Evolutionary conservation across 1,140 invertebrate genomes (phyloP).

Genomic region (Calephelis nemesis): DNA sequence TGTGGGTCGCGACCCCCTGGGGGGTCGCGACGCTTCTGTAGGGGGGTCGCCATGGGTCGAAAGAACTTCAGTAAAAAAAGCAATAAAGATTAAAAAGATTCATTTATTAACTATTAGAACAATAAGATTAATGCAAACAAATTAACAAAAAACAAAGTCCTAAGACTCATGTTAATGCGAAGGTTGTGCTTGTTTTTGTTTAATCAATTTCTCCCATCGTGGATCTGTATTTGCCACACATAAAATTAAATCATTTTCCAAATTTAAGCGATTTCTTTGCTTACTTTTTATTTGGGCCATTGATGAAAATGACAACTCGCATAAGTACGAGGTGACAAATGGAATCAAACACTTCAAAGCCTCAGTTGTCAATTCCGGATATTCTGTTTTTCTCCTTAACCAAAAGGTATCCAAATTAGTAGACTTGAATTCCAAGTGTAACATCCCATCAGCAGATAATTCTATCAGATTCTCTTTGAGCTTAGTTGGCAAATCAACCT

Average conservation of each 20-base stretch:
- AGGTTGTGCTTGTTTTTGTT: constrained; percentile 22
- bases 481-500: no score
- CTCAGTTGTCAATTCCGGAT: constrained; percentile 38
- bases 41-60: background rate
- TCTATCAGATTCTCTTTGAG: constrained; percentile 11
- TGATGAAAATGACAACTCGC: constrained; percentile 26
- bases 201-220: constrained; percentile 23
- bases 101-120: background rate
- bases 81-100: constrained; percentile 1
- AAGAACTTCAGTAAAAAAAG: constrained; percentile 7
- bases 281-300: constrained; percentile 33
- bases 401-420: constrained; percentile 31
- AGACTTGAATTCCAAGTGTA: constrained; percentile 42
- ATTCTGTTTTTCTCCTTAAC: constrained; percentile 41
- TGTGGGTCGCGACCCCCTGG: constrained; percentile 6
- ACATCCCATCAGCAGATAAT: constrained; percentile 44
- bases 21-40: background rate
- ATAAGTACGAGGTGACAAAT: constrained; percentile 33
- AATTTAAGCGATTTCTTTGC: constrained; percentile 23
- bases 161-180: constrained; percentile 15
- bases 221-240: constrained; percentile 5
- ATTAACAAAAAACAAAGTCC: background rate
- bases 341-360: constrained; percentile 44
- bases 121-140: background rate
- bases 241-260: constrained; percentile 20